phyloP scores from a whole-genome alignment of 2,888 invertebrate species.

The Drosophila pseudotalamancana region DNA sequence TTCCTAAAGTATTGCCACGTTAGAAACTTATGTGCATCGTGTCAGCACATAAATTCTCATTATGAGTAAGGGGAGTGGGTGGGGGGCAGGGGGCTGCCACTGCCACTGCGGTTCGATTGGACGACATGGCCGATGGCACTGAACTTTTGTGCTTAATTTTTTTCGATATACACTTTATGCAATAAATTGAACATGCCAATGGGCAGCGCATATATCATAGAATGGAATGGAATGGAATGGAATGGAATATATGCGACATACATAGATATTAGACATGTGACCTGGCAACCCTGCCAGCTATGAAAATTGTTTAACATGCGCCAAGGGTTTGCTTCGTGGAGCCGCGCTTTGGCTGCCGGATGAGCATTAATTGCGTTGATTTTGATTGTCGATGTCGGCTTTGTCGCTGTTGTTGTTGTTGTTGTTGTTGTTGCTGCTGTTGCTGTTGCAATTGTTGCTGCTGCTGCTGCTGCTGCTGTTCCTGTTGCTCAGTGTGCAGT shows the following conservation, averaged over 20 bases:
- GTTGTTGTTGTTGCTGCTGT: neutral
- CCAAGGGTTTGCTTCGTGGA: constrained; percentile 29
- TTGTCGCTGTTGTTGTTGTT: constrained; percentile 38
- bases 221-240: too few species aligned
- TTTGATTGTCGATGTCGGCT: constrained; percentile 63
- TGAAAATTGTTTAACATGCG: constrained; percentile 19
- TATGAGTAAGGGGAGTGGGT: constrained; percentile 32
- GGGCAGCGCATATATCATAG: constrained; percentile 24
- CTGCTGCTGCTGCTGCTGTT: too few species aligned
- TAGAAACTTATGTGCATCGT: constrained; percentile 59
- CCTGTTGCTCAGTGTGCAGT: constrained; percentile 56
- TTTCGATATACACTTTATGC: constrained; percentile 60
- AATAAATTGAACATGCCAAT: constrained; percentile 67
- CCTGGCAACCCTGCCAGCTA: constrained; percentile 33
- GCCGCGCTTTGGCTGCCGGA: constrained; percentile 63
- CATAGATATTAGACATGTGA: constrained; percentile 20
- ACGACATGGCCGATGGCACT: constrained; percentile 72
- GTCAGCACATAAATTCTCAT: constrained; percentile 78
- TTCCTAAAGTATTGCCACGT: constrained; percentile 38
- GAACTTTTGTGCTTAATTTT: constrained; percentile 79
- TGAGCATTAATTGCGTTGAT: constrained; percentile 81
- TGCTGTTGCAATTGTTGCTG: constrained; percentile 8
- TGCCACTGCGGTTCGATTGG: constrained; percentile 33
- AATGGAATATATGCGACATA: too few species aligned
- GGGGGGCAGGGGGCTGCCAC: too few species aligned